Evolutionary conservation across 2,113 vertebrate species (phyloP), one percentile per base, ranked within the genome.

Genomic region (Mellivora capensis): DNA sequence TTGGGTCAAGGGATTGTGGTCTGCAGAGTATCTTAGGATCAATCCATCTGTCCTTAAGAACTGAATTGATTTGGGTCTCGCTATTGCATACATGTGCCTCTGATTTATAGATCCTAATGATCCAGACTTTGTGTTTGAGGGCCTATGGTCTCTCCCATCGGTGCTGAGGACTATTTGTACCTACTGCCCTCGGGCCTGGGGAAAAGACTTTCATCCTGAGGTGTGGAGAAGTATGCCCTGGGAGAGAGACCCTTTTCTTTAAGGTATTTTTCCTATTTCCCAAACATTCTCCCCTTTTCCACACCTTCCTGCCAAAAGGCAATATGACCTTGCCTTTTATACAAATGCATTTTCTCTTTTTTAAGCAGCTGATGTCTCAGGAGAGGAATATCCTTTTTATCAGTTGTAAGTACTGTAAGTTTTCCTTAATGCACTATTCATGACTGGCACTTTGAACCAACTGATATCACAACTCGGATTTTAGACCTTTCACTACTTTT

Each of bases 31-130:
- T 42, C 89, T 31, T 18, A 25, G 21, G 23, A 29, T 82, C 7
- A 0, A 29, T 49, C 29, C 17, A 0, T 72, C 64, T 61, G 87
- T 34, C 90, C 44, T 42, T 13, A 27, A 14, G 69, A 57, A 37
- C 83, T 37, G 13, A 9, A 67, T 17, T 62, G 82, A 61, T 29
- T 52, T 62, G 7, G 54, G 37, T 29, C 77, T 77, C 83, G 17
- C 1, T 0, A 0, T 2, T 14, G 29, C 21, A 0, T 57, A 9
- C 9, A 42, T 7, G 15, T 39, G 49, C 69, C 23, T 52, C 34
- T 42, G 49, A 90, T 79, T 21, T 2, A 13, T 11, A 72, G 87
- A 74, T 4, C 1, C 29, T 37, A 49, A 1, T 0, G 7, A 14
- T 15, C 34, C 83, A 42, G 67, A 17, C 17, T 10, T 49, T 54